These are phyloP conservation scores for Ennomos quercinarius DNA, from an alignment of 2,888 invertebrate genomes.

Conservation along the genomic window DNA sequence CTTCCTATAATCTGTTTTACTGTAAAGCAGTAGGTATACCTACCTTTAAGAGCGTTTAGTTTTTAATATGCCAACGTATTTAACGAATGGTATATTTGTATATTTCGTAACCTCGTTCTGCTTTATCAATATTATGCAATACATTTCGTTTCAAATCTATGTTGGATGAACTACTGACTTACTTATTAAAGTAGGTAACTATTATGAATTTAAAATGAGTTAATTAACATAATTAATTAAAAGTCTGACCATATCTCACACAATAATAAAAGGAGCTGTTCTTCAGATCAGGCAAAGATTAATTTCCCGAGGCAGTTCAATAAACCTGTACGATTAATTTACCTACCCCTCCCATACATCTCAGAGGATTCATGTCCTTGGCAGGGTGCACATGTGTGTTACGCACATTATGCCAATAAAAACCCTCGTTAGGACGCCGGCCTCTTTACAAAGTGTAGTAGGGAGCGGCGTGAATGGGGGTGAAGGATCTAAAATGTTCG, in stretches of 20 bases:
- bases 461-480: conserved; percentile 18
- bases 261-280: background rate
- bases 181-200: too few relatives aligned
- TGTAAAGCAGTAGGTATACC: background rate
- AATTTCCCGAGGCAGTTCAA: conserved; percentile 16
- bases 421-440: conserved; percentile 30
- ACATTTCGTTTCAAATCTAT: background rate
- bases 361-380: conserved; percentile 10
- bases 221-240: too few relatives aligned
- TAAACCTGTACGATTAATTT: conserved; percentile 27
- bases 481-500: conserved; percentile 6
- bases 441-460: conserved; percentile 20
- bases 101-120: too few relatives aligned
- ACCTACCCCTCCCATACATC: conserved; percentile 21
- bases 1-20: conserved; percentile 2
- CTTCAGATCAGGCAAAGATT: conserved; percentile 22
- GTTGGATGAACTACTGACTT: background rate
- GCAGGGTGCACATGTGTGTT: conserved; percentile 25
- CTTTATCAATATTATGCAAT: too few relatives aligned
- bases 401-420: conserved; percentile 31
- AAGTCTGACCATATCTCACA: too few relatives aligned
- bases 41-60: background rate
- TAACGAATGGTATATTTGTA: too few relatives aligned
- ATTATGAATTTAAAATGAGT: too few relatives aligned
- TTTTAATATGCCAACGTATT: too few relatives aligned